Percentiles rank a stretch among this genome's conserved stretches.
These are phyloP conservation scores for Cataglyphis albicans DNA, from an alignment of 2,888 invertebrate genomes.

Conservation along the genomic window DNA sequence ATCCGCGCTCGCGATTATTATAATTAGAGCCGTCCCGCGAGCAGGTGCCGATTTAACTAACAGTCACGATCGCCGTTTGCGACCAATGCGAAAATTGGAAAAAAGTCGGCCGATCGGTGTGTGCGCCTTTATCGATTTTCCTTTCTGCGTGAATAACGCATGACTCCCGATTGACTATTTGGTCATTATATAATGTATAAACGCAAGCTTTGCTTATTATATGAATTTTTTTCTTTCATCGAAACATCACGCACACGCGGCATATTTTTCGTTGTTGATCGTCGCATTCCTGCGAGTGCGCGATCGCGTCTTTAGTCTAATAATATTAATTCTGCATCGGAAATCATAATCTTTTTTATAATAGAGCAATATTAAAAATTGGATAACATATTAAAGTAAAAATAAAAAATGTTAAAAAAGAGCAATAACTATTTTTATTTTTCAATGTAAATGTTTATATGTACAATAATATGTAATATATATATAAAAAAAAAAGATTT, in stretches of 20 bases:
- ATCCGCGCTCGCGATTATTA: conserved; percentile 26
- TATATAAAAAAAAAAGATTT: neutral
- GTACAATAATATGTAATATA: neutral
- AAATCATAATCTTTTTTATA: neutral
- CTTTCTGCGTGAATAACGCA: conserved; percentile 24
- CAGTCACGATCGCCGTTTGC: conserved; percentile 13
- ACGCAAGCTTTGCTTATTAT: conserved; percentile 42
- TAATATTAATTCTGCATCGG: neutral
- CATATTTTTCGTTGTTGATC: conserved; percentile 59
- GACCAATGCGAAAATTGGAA: conserved; percentile 17
- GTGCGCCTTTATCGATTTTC: conserved; percentile 39
- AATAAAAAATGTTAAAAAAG: neutral
- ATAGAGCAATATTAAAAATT: neutral
- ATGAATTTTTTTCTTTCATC: conserved; percentile 41
- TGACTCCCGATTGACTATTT: neutral
- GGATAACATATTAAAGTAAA: neutral
- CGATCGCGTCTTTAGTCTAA: conserved; percentile 31
- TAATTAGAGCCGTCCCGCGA: conserved; percentile 38
- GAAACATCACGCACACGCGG: conserved; percentile 59
- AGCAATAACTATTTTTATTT: neutral
- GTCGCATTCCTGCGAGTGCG: conserved; percentile 60
- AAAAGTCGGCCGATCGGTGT: conserved; percentile 19
- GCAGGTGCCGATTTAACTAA: conserved; percentile 42
- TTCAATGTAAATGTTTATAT: neutral
- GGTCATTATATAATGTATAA: conserved; percentile 44